Percentiles rank a stretch among this genome's conserved stretches.
Conservation (phyloP, 2,113 vertebrate species). For the Mesitornis unicolor region DNA sequence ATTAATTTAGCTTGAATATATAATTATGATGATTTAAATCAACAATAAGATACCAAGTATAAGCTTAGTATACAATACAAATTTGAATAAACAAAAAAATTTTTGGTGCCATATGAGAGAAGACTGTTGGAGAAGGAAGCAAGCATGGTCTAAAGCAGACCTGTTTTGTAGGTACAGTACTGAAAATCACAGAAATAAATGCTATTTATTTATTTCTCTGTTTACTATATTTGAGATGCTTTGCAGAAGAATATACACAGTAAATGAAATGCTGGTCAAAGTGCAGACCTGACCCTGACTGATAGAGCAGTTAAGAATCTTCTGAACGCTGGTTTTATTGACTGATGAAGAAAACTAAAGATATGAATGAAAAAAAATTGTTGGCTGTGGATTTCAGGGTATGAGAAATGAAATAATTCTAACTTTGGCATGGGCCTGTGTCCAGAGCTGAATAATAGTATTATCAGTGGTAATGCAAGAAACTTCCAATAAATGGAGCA, state of each 20-base stretch:
- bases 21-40: not conserved
- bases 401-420: not conserved
- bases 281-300: not conserved
- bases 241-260: not conserved
- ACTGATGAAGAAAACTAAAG: not conserved
- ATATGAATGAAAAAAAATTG: not conserved
- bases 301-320: not conserved
- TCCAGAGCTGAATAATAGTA: not conserved
- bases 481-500: not conserved
- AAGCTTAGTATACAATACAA: not conserved
- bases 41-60: not conserved
- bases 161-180: not conserved
- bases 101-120: not conserved
- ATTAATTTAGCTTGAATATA: not conserved
- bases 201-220: not conserved
- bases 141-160: not conserved
- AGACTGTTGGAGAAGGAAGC: not conserved
- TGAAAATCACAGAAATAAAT: not conserved
- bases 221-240: not conserved
- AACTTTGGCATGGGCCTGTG: not conserved
- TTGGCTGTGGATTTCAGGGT: not conserved
- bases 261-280: not conserved
- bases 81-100: not conserved
- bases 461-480: not conserved
- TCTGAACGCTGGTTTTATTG: not conserved